These are phyloP conservation scores for Sanderia malayensis DNA, from an alignment of 30 jellyfish, hydroid and myxozoan species.

Conservation along the genomic window DNA sequence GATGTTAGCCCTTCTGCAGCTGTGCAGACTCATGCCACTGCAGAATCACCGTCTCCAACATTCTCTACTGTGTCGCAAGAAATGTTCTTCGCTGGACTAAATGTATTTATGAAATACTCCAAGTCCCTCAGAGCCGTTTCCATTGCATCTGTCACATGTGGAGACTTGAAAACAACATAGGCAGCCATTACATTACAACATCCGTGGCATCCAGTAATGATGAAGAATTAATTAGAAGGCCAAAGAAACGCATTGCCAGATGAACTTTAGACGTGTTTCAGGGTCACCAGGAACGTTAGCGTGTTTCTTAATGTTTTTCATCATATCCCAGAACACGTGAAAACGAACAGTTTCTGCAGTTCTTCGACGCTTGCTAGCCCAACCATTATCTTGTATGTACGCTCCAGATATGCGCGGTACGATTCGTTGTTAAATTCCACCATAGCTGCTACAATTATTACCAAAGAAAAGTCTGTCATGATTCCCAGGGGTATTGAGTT, in stretches of 20 bases:
- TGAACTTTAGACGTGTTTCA: neutral
- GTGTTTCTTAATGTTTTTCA: conserved; percentile 13
- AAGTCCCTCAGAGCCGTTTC: neutral
- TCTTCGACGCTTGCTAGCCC: conserved; percentile 16
- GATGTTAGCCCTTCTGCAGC: too few species aligned
- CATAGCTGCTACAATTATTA: conserved; percentile 9
- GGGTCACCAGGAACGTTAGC: neutral
- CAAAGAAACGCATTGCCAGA: conserved; percentile 34
- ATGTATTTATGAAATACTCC: neutral
- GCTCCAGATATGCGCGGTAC: conserved; percentile 6
- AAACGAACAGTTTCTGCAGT: conserved; percentile 3
- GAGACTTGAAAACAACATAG: neutral
- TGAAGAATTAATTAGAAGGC: conserved; percentile 3
- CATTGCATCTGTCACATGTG: conserved; percentile 4
- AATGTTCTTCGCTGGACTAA: neutral
- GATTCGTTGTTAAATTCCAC: conserved; percentile 1
- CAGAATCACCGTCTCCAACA: neutral
- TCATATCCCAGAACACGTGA: conserved; percentile 10
- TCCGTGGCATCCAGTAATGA: conserved; percentile 3
- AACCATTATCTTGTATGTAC: conserved; percentile 13
- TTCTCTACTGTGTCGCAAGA: neutral
- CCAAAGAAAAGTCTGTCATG: conserved; percentile 29
- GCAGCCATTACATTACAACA: neutral
- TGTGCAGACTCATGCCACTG: neutral
- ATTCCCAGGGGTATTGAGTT: conserved; percentile 14